Evolutionary conservation across 1,140 invertebrate genomes (phyloP), one percentile per base, ranked within the genome.

Genomic region (Stegodyphus dumicola): DNA sequence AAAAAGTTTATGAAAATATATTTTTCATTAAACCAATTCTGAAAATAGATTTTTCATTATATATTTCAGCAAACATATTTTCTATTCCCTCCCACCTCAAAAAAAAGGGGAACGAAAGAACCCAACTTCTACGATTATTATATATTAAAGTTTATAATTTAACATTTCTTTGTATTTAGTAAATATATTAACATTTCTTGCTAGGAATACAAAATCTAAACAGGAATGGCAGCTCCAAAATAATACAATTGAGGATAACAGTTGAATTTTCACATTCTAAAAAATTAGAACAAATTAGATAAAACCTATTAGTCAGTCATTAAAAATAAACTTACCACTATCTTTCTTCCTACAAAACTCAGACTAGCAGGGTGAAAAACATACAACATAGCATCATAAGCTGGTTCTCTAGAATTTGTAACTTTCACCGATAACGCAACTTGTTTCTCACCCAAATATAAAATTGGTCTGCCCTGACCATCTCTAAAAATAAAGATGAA

Each of bases 381-480:
- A 89, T 95, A 95, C 0, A 99, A 89, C 88, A 94, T 94, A 0
- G 96, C 94, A 90, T 98, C 95, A 89, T 99, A 98, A 0, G 97
- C 97, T 0, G 97, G 95, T 90, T 99, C 97, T 5, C 93, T 94
- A 18, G 92, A 88, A 90, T 99, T 99, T 51, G 91, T 92, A 6
- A 97, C 93, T 56, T 92, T 94, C 7, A 97, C 92, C 54, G 94
- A 93, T 0, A 99, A 91, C 53, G 94, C 92, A 9, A 98, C 92
- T 90, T 96, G 94, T 77, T 95, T 92, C 88, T 95, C 93, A 9
- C 95, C 96, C 90, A 18, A 49, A 49, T 51, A 87, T 69, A 67
- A 70, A 64, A 87, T 17, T 13, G 76, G 84, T n/a, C 64, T 60
- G 17, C 75, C 75, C 48, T 86, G 65, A 7, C 78, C 84, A 66